Conservation (phyloP, 2,888 invertebrate species). For the Epiperipatus broadwayi region DNA sequence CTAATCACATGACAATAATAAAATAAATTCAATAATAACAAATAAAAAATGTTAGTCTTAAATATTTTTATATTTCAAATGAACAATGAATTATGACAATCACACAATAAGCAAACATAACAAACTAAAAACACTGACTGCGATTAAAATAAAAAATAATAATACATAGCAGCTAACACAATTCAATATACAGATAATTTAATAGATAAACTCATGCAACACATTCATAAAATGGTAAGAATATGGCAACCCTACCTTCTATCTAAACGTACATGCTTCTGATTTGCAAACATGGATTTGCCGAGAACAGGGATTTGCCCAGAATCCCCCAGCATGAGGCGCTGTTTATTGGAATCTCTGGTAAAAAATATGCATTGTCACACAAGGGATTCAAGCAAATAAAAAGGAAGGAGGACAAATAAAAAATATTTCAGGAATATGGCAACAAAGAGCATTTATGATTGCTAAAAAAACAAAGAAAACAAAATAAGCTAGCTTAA, state of each 20-base stretch:
- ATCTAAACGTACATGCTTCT: constrained; percentile 62
- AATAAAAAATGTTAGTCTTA: too few relatives aligned
- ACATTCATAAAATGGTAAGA: too few relatives aligned
- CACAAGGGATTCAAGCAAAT: not conserved
- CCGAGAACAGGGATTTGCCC: constrained; percentile 73
- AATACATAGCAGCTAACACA: too few relatives aligned
- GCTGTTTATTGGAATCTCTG: constrained; percentile 75
- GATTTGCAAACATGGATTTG: constrained; percentile 52
- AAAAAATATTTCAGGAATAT: not conserved
- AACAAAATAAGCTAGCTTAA: constrained; percentile 1
- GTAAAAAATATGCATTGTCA: constrained; percentile 12
- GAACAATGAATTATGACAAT: too few relatives aligned
- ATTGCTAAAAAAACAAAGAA: not conserved
- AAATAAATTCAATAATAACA: too few relatives aligned
- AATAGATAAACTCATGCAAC: too few relatives aligned
- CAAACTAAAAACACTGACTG: too few relatives aligned
- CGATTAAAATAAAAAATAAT: too few relatives aligned
- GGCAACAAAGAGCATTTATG: not conserved
- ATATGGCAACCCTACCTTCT: constrained; percentile 25
- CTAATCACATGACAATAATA: too few relatives aligned
- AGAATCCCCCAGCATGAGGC: constrained; percentile 74
- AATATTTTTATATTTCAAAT: too few relatives aligned
- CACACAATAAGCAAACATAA: too few relatives aligned
- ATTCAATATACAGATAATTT: too few relatives aligned
- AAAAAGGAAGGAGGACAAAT: not conserved